Evolutionary conservation across 1,140 invertebrate species (phyloP).

Genomic region (Drosophila cardini): DNA sequence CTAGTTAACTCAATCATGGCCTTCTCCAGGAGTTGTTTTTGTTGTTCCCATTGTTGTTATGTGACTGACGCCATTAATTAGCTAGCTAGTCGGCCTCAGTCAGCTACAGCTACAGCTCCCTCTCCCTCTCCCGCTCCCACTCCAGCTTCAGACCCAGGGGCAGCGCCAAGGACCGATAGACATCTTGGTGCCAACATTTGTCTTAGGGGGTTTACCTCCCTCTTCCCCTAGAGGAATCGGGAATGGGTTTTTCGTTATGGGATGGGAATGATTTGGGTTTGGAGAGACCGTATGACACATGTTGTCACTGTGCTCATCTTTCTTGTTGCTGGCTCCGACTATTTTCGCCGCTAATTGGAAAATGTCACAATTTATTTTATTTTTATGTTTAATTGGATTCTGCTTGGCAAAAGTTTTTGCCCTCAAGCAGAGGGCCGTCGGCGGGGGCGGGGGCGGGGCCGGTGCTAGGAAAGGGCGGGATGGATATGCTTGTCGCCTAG

Average conservation of each 20-base stretch:
- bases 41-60: slow-evolving; percentile 28
- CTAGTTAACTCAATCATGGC: too few species aligned
- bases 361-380: slow-evolving; percentile 82
- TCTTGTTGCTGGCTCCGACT: slow-evolving; percentile 51
- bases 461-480: too few species aligned
- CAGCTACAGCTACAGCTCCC: slow-evolving; percentile 21
- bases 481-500: slow-evolving; percentile 36
- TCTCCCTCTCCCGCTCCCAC: slow-evolving; percentile 2
- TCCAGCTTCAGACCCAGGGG: slow-evolving; percentile 7
- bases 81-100: slow-evolving; percentile 42
- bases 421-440: neutral
- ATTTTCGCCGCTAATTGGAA: slow-evolving; percentile 77
- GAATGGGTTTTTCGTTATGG: neutral
- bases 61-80: slow-evolving; percentile 74
- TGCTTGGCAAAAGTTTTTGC: slow-evolving; percentile 50
- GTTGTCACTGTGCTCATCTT: slow-evolving; percentile 76
- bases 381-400: slow-evolving; percentile 83
- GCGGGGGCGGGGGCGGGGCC: too few species aligned
- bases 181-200: slow-evolving; percentile 78
- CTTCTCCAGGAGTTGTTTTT: neutral
- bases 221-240: too few species aligned
- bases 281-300: slow-evolving; percentile 65
- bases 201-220: slow-evolving; percentile 39
- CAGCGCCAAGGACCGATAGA: slow-evolving; percentile 61
- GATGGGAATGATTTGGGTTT: neutral